Percentiles rank a stretch among this genome's conserved stretches.
phyloP scores from a whole-genome alignment of 2,113 vertebrate species.

The Gasterosteus aculeatus region DNA sequence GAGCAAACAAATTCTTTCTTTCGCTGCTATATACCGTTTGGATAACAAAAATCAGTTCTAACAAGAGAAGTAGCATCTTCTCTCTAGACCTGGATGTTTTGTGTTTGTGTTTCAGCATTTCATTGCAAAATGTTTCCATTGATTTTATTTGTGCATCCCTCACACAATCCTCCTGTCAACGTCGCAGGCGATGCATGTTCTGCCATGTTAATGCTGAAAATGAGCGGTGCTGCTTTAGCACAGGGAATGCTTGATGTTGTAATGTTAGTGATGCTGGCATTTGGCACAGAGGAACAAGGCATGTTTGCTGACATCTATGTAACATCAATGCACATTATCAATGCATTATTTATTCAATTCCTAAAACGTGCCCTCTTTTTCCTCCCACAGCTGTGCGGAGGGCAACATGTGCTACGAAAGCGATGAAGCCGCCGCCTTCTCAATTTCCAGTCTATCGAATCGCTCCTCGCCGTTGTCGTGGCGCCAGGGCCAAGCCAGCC shows the following conservation, averaged over 20 bases:
- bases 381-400: conserved; percentile 85
- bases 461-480: conserved; percentile 94
- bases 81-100: conserved; percentile 20
- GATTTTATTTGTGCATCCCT: conserved; percentile 31
- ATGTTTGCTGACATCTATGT: conserved; percentile 3
- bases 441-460: conserved; percentile 92
- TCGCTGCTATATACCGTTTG: not conserved
- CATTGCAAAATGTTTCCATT: conserved; percentile 31
- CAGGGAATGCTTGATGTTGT: conserved; percentile 2
- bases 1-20: conserved; percentile 30
- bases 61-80: not conserved
- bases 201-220: conserved; percentile 47
- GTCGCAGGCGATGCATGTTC: conserved; percentile 3
- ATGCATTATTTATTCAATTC: not conserved
- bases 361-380: conserved; percentile 17
- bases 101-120: conserved; percentile 14
- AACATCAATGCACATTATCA: not conserved
- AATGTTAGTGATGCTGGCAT: conserved; percentile 15
- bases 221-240: conserved; percentile 21
- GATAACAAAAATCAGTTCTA: conserved; percentile 14
- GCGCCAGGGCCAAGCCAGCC: conserved; percentile 95
- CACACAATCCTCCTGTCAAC: conserved; percentile 42
- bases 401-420: conserved; percentile 90
- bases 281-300: conserved; percentile 2
- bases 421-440: conserved; percentile 90